A percentile compares a stretch with the other conserved stretches of the same genome.
phyloP scores from a whole-genome alignment of 2,888 invertebrate genomes.

The Norana najaformis region DNA sequence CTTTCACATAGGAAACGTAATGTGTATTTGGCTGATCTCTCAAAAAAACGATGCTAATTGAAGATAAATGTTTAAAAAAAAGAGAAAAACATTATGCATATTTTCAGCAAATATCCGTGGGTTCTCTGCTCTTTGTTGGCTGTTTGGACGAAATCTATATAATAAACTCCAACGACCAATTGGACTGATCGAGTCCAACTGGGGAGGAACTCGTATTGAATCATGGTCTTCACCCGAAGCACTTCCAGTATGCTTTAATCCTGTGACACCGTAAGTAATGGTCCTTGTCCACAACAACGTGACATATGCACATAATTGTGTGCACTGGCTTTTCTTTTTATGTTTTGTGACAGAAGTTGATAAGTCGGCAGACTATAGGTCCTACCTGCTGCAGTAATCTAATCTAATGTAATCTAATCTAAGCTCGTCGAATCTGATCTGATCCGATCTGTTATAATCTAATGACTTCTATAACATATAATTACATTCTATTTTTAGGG shows the following conservation, averaged over 20 bases:
- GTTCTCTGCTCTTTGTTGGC: slow-evolving; percentile 60
- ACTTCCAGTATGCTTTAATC: slow-evolving; percentile 15
- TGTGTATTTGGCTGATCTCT: no score
- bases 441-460: no score
- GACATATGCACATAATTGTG: no score
- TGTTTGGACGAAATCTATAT: slow-evolving; percentile 52
- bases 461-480: no score
- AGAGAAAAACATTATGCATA: background rate
- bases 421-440: no score
- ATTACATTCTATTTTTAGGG: background rate
- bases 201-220: slow-evolving; percentile 32
- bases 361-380: no score
- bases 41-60: no score
- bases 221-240: slow-evolving; percentile 29
- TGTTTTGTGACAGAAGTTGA: no score
- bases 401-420: no score
- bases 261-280: background rate
- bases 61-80: background rate
- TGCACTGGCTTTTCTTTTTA: no score
- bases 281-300: background rate
- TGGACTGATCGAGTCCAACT: slow-evolving; percentile 39
- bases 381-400: no score
- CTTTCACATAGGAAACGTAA: no score
- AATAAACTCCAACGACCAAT: slow-evolving; percentile 50
- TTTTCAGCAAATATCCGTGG: slow-evolving; percentile 36